Base-by-base conservation (phyloP, 1,140 invertebrate species). In the Cyphomyrmex costatus region DNA sequence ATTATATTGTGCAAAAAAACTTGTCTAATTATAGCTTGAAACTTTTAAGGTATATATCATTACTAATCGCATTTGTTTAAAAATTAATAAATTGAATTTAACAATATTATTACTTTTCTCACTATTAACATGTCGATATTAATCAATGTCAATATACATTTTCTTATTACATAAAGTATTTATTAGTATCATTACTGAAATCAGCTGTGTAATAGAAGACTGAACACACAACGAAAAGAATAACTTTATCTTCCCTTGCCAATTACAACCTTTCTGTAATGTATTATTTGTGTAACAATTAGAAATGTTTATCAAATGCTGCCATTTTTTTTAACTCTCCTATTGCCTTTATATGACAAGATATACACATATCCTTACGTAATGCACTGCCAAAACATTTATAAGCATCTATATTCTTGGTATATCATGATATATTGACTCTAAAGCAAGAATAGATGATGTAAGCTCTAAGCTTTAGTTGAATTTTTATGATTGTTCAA, bases 161-260 rank as follows among this genome's bases (percentile, higher is more conserved):
- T 24, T 82, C 4, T 82, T 46, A 53, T 24, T 73, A 49, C 3
- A 10, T n/a, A 36, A 71, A 73, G 21, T 49, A 68, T 42, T 68
- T 68, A 68, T 68, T 12, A 49, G 21, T 68, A 66, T 42, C 19
- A 73, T 70, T 58, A 82, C 10, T 60, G 36, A 27, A 73, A 74
- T 74, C 68, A 73, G 53, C 68, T 83, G 36, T 83, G 68, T 83
- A 74, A 74, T 83, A 83, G 53, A 83, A 83, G 76, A 89, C 83
- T 88, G 85, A 63, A 86, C 71, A 87, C 88, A 89, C 88, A 89
- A 89, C 88, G 87, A 89, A 89, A 80, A 58, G 46, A 86, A 19
- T 27, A 61, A 85, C 33, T 74, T 73, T 27, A 83, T 83, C 79
- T 83, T 61, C 42, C 68, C 66, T 74, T 73, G 53, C 51, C 78